Percentiles rank a stretch among this genome's conserved stretches.
phyloP scores from a whole-genome alignment of 2,113 vertebrate species.

The Sula dactylatra region DNA sequence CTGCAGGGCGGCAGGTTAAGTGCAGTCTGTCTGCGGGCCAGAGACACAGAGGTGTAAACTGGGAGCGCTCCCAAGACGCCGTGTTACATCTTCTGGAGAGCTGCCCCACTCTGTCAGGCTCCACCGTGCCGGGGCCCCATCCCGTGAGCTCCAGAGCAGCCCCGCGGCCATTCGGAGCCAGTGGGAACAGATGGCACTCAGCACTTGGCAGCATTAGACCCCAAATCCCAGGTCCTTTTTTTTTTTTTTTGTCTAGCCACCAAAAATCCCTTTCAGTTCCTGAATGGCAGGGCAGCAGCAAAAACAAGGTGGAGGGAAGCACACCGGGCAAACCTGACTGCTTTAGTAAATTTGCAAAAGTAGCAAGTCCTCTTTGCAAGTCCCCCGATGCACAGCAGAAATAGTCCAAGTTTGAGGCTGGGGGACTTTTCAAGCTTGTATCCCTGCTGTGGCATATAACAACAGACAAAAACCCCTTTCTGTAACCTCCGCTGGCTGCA shows the following conservation, averaged over 20 bases:
- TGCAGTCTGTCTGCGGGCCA: conserved; percentile 22
- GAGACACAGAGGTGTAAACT: background rate
- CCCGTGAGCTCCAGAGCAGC: conserved; percentile 4
- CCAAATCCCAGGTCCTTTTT: background rate
- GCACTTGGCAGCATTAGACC: conserved; percentile 53
- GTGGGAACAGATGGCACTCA: conserved; percentile 64
- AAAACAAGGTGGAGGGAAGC: background rate
- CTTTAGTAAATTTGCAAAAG: background rate
- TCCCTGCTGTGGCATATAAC: conserved; percentile 61
- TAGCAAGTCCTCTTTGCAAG: background rate
- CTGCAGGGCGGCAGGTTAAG: background rate
- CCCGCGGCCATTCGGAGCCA: background rate
- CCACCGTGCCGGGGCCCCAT: background rate
- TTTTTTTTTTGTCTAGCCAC: background rate
- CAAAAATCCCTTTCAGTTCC: background rate
- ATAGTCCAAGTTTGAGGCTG: conserved; percentile 47
- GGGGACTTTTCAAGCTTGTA: conserved; percentile 53
- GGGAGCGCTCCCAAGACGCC: conserved; percentile 22
- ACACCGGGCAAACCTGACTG: rapidly evolving
- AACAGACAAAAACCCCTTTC: conserved; percentile 63
- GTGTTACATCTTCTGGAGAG: conserved; percentile 44
- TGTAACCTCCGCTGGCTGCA: conserved; percentile 27
- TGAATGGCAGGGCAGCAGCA: background rate
- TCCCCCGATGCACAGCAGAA: background rate
- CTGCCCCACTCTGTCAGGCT: background rate